Evolutionary conservation across 2,888 invertebrate genomes (phyloP), one percentile per base, ranked within the genome.

Genomic region (Griposia aprilina): DNA sequence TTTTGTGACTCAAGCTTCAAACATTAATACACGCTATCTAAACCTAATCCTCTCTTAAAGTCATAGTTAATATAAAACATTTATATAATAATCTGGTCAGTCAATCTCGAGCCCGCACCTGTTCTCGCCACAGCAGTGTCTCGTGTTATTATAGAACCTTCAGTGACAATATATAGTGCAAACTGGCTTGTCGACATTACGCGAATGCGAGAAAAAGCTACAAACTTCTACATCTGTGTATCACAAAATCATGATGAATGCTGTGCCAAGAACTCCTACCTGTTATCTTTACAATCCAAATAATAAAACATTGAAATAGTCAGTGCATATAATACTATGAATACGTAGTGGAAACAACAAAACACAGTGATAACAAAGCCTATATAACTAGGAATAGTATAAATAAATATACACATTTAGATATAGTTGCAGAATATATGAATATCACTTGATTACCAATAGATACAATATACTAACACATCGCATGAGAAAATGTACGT

Each of bases 11-110:
- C 82, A 90, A 92, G 93, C 93, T 89, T 91, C 85, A 91, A 89
- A 93, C 92, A 92, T 93, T 89, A 92, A 93, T 92, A 95, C 91
- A 90, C 91, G 88, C 93, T 94, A 94, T 93, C 94, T 96, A 95
- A 90, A 84, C 90, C 94, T 95, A 95, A 91, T 77, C 71, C 60
- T 90, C 90, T 91, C 89, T 90, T 90, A 90, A 91, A 91, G 89
- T 91, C 91, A 92, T 91, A 93, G 90, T 91, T 88, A 89, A 92
- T 90, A 94, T 91, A 95, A 95, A 95, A 95, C 93, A 94, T 95
- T 93, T 91, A 93, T 90, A 93, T 87, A 94, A 91, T 90, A 93
- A 92, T 92, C 94, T 95, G 93, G 92, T 96, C 96, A 96, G 96
- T 96, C 96, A 91, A 94, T 94, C 94, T 91, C 92, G 90, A 93